Percentiles rank a stretch among this genome's conserved stretches.
Conservation (phyloP, 2,888 invertebrate species). For the Drosophila gaucha region DNA sequence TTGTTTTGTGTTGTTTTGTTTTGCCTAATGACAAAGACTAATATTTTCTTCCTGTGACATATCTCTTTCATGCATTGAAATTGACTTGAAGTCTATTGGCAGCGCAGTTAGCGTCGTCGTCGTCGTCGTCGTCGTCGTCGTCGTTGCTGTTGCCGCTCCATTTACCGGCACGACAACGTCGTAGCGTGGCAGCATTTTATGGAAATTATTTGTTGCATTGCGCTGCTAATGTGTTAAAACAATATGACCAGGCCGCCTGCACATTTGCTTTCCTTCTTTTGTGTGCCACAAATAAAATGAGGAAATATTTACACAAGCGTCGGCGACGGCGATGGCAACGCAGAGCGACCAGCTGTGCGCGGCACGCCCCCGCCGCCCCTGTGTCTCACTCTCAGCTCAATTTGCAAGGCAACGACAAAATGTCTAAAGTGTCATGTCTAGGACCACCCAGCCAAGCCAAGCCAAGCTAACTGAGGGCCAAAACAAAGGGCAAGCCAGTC, state of each 20-base stretch:
- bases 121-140: slow-evolving; percentile 21
- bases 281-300: slow-evolving; percentile 75
- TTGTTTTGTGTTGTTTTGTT: slow-evolving; percentile 64
- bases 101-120: slow-evolving; percentile 24
- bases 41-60: slow-evolving; percentile 84
- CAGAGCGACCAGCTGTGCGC: slow-evolving; percentile 46
- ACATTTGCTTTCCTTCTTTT: slow-evolving; percentile 59
- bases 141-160: slow-evolving; percentile 47
- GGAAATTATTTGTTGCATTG: slow-evolving; percentile 84
- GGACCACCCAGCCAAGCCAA: slow-evolving; percentile 61
- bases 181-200: slow-evolving; percentile 69
- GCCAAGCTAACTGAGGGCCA: neutral
- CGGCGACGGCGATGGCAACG: slow-evolving; percentile 28
- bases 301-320: slow-evolving; percentile 76
- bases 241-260: slow-evolving; percentile 71
- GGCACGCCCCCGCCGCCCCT: slow-evolving; percentile 56
- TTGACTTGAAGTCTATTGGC: slow-evolving; percentile 40
- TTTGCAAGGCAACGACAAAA: slow-evolving; percentile 72
- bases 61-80: slow-evolving; percentile 72
- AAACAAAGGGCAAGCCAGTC: neutral
- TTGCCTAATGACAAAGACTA: slow-evolving; percentile 83
- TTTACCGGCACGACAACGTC: slow-evolving; percentile 44
- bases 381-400: slow-evolving; percentile 47
- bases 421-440: slow-evolving; percentile 66
- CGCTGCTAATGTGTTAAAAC: slow-evolving; percentile 84